Evolutionary conservation across 1,140 invertebrate species (phyloP), one percentile per base, ranked within the genome.

Genomic region (Diabrotica undecimpunctata): DNA sequence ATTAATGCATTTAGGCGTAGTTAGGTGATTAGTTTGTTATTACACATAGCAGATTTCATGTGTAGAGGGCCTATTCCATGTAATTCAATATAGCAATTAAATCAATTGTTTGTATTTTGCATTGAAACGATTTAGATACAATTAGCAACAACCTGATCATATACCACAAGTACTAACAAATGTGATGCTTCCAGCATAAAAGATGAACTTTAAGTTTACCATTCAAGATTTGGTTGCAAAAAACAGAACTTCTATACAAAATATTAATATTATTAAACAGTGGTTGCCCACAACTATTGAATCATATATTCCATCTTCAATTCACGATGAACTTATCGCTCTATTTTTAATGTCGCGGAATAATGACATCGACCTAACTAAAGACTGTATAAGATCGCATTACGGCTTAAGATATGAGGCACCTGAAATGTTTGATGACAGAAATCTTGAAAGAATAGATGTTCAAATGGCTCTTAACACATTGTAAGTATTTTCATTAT

Each of bases 331-430:
- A 60, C 76, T 82, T 61, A 76, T 88, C 10, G 79, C 85, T 2
- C 74, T 86, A 38, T 87, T 87, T 71, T 80, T 85, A 36, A 79
- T 86, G 52, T 85, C 85, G 39, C 87, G 86, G 73, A 79, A 83
- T 46, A 83, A 81, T 37, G 79, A 86, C 38, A 63, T 83, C 5
- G 81, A 84, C 13, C 78, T 77, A 53, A 84, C 82, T 0, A 83
- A 84, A 70, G 80, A 73, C 11, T 86, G 85, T 66, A 85, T 87
- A 72, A 79, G 81, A 56, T 80, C 78, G 64, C 87, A 87, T 75
- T 88, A 85, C 71, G 78, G 77, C 38, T 72, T 82, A 51, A 80
- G 83, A 59, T 80, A 81, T 54, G 83, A 81, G 63, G 79, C 79
- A 0, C 83, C 86, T 0, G 84, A 87, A 71, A 82, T 87, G 60